Percentiles rank a stretch among this genome's conserved stretches.
phyloP scores from a whole-genome alignment of 2,113 vertebrate species.

The Hypocryptadius cinnamomeus region DNA sequence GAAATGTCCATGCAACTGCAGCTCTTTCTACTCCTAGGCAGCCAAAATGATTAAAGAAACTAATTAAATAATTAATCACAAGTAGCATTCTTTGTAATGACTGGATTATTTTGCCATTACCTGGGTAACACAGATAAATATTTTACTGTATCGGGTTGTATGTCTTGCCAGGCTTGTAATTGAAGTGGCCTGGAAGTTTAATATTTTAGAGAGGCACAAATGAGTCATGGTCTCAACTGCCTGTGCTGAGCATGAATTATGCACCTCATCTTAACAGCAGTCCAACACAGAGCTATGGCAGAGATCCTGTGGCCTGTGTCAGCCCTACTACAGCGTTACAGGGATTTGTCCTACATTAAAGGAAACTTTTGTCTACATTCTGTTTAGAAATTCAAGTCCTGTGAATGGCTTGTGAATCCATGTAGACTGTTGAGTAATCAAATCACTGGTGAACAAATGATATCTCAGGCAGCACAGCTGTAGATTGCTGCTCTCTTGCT shows the following conservation, averaged over 20 bases:
- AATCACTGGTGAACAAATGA: background rate
- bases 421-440: background rate
- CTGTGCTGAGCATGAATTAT: slow-evolving; percentile 32
- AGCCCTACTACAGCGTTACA: background rate
- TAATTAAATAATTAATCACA: background rate
- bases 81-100: background rate
- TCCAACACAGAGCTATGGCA: background rate
- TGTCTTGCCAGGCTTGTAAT: slow-evolving; percentile 28
- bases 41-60: background rate
- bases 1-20: background rate
- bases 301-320: background rate
- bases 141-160: background rate
- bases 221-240: slow-evolving; percentile 20
- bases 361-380: background rate
- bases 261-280: background rate
- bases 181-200: slow-evolving; percentile 36
- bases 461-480: background rate
- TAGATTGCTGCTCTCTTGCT: background rate
- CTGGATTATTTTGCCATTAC: background rate
- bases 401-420: background rate
- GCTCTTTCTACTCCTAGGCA: background rate
- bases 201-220: slow-evolving; percentile 55
- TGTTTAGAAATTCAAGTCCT: background rate
- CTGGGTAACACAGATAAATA: background rate
- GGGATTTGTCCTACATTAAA: background rate